These are phyloP conservation scores for Sphecodes monilicornis DNA, from an alignment of 2,888 invertebrate species.

Conservation along the genomic window DNA sequence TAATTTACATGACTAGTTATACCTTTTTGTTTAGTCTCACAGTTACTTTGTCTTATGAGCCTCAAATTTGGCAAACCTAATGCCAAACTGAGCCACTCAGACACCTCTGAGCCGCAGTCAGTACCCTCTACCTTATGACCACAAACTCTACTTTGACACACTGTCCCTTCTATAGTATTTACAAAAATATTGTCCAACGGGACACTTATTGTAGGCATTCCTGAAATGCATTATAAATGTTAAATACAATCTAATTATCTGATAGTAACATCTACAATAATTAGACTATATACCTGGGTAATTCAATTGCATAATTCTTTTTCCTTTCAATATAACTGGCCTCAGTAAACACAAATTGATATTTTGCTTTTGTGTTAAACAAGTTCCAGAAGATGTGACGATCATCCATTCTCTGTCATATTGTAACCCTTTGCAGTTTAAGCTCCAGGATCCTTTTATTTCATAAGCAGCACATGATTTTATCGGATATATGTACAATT, in stretches of 20 bases:
- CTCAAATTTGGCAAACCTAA: conserved; percentile 89
- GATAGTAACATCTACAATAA: background rate
- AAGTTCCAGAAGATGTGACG: conserved; percentile 91
- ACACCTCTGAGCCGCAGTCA: conserved; percentile 94
- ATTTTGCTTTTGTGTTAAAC: conserved; percentile 95
- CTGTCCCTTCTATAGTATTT: conserved; percentile 80
- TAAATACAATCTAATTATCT: background rate
- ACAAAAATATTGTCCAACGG: conserved; percentile 84
- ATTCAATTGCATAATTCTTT: conserved; percentile 86
- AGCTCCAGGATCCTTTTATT: conserved; percentile 88
- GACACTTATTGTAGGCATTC: conserved; percentile 85
- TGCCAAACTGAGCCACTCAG: conserved; percentile 92
- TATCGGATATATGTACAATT: conserved; percentile 92
- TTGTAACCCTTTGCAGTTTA: conserved; percentile 91
- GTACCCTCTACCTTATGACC: conserved; percentile 91
- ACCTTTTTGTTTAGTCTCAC: conserved; percentile 49
- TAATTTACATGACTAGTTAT: conserved; percentile 18
- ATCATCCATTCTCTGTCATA: conserved; percentile 98
- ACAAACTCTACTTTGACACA: conserved; percentile 94
- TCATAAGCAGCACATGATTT: conserved; percentile 95
- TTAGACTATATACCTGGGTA: conserved; percentile 86
- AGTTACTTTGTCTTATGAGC: conserved; percentile 87
- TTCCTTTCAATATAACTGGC: conserved; percentile 89
- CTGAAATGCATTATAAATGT: conserved; percentile 80
- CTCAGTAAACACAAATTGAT: conserved; percentile 91